phyloP scores from a whole-genome alignment of 1,140 invertebrate genomes.

The Aporrectodea caliginosa region DNA sequence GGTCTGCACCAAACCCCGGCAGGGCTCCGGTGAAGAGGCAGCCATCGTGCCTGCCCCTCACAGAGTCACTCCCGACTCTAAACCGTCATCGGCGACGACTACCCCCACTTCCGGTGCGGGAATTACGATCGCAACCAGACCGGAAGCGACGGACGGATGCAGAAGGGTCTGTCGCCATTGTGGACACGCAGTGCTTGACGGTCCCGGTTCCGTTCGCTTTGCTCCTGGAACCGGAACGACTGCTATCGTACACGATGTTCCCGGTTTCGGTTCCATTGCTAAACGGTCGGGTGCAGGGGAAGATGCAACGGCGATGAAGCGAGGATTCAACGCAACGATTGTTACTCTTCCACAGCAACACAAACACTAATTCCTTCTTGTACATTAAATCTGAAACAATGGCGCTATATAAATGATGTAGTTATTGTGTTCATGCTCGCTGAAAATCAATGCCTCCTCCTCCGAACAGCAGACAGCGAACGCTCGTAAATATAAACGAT shows the following conservation, averaged over 20 bases:
- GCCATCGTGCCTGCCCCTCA: neutral
- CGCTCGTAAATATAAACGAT: too few relatives aligned
- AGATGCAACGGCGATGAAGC: neutral
- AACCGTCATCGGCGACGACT: too few relatives aligned
- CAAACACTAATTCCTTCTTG: neutral
- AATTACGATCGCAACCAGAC: too few relatives aligned
- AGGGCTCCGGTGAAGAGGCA: neutral
- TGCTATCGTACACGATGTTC: neutral
- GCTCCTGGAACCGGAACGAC: neutral
- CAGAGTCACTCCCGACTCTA: neutral
- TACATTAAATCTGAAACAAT: too few relatives aligned
- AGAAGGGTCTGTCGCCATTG: neutral
- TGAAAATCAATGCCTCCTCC: too few relatives aligned
- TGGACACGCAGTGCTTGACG: neutral
- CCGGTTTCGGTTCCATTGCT: neutral
- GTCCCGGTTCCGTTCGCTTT: neutral
- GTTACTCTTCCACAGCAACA: neutral
- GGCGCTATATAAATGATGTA: too few relatives aligned
- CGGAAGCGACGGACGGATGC: neutral
- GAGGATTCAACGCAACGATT: neutral
- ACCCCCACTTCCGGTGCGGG: too few relatives aligned
- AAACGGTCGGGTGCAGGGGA: neutral
- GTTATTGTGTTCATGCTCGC: too few relatives aligned
- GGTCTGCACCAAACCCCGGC: neutral
- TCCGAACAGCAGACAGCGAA: too few relatives aligned